Evolutionary conservation across 35 echinoderm and acorn worm genomes (phyloP), one percentile per base, ranked within the genome.

Genomic region (Apostichopus japonicus): DNA sequence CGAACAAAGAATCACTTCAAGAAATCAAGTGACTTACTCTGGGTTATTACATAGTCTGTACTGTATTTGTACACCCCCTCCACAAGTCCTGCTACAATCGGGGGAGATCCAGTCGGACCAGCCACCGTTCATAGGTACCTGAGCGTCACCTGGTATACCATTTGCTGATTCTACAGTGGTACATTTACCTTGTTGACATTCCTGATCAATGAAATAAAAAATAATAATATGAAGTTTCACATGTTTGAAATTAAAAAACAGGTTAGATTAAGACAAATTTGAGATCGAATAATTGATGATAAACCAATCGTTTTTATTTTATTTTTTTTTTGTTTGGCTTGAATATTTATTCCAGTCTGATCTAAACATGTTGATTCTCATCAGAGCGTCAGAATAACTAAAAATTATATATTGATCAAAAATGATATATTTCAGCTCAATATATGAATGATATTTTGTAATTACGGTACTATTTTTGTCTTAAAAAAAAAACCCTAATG

Each of bases 81-180:
- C 81, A 58, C 81, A 84, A 58, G 81, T 84, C 51, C 81, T 84
- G 16, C 24, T 57, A 51, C 81, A 84, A 23, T 2, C 10, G 4
- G 81, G 17, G 22, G 6, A 22, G 4, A 23, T 22, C 54, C 54
- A 84, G n/a, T 15, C 54, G 6, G 81, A 59, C 81, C 81, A 58
- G 2, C 53, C 53, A 21, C 81, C 81, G 15, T 84, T 58, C 4
- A 84, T 11, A 5, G 81, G 54, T 19, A 10, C 17, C 7, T 6
- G 24, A 4, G 10, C 6, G 78, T 44, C 15, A 14, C 6, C 78
- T 33, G 22, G 23, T 53, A 44, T 5, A 17, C 24, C 10, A 44
- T 44, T 44, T 44, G 33, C 33, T 44, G 33, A 44, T 44, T 44
- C 33, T 44, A 44, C 33, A 54, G 79, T 24, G 4, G 19, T 15